phyloP scores from a whole-genome alignment of 2,888 invertebrate species.

The Epinotia nisella region DNA sequence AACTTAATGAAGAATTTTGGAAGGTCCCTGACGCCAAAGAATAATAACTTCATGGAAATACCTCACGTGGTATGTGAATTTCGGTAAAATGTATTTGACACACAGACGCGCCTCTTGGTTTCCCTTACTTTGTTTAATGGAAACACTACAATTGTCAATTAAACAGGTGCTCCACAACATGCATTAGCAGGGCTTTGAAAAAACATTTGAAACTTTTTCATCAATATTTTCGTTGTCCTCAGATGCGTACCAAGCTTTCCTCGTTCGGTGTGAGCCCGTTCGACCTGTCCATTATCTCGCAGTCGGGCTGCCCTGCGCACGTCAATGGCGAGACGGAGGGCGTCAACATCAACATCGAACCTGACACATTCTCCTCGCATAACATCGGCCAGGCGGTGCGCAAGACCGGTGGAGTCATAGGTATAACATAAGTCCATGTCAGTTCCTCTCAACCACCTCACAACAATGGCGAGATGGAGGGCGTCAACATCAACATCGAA shows the following conservation, averaged over 20 bases:
- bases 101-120: background rate
- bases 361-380: constrained; percentile 90
- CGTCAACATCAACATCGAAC: constrained; percentile 89
- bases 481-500: constrained; percentile 89
- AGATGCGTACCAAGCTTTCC: constrained; percentile 87
- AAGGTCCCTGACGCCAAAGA: too few species aligned
- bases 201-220: background rate
- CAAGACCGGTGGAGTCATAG: constrained; percentile 89
- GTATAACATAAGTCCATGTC: constrained; percentile 58
- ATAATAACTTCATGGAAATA: too few species aligned
- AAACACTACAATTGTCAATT: too few species aligned
- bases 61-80: too few species aligned
- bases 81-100: background rate
- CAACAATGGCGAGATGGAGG: constrained; percentile 79
- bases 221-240: constrained; percentile 36
- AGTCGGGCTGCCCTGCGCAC: constrained; percentile 87
- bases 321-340: constrained; percentile 83
- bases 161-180: too few species aligned
- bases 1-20: too few species aligned
- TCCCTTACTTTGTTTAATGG: too few species aligned
- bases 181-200: background rate
- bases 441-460: too few species aligned
- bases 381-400: constrained; percentile 89
- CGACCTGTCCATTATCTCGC: constrained; percentile 90
- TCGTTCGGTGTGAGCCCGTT: constrained; percentile 90